Evolutionary conservation across 1,140 invertebrate species (phyloP).

Genomic region (Solen grandis): DNA sequence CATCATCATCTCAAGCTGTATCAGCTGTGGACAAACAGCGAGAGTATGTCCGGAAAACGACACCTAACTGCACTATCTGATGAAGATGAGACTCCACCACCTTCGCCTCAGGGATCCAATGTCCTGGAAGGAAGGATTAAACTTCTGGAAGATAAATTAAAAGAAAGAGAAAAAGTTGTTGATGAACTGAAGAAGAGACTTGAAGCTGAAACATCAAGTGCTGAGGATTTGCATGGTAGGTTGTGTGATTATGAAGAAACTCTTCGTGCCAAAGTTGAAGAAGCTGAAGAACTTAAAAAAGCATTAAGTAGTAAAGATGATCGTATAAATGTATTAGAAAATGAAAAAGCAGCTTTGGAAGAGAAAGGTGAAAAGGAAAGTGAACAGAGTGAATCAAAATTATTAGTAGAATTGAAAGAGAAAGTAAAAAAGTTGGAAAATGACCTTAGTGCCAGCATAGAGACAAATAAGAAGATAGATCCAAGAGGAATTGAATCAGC

Average conservation of each 20-base stretch:
- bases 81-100: slow-evolving; percentile 38
- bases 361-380: slow-evolving; percentile 61
- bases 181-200: slow-evolving; percentile 57
- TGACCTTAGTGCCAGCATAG: slow-evolving; percentile 48
- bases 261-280: slow-evolving; percentile 56
- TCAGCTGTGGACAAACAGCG: slow-evolving; percentile 27
- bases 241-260: slow-evolving; percentile 31
- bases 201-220: slow-evolving; percentile 40
- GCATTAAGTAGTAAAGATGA: slow-evolving; percentile 49
- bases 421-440: slow-evolving; percentile 56
- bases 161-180: slow-evolving; percentile 46
- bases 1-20: slow-evolving; percentile 17
- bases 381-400: slow-evolving; percentile 47
- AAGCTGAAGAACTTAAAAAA: slow-evolving; percentile 59
- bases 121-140: slow-evolving; percentile 25
- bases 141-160: slow-evolving; percentile 46
- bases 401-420: slow-evolving; percentile 53
- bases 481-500: slow-evolving; percentile 51
- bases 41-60: slow-evolving; percentile 62
- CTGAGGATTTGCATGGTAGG: slow-evolving; percentile 47
- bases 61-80: slow-evolving; percentile 61
- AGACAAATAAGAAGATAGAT: slow-evolving; percentile 52
- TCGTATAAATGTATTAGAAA: slow-evolving; percentile 52
- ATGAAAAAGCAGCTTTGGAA: slow-evolving; percentile 61
- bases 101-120: slow-evolving; percentile 6